Evolutionary conservation across 2,888 invertebrate genomes (phyloP), one percentile per base, ranked within the genome.

Genomic region (Drosophila austrosaltans): DNA sequence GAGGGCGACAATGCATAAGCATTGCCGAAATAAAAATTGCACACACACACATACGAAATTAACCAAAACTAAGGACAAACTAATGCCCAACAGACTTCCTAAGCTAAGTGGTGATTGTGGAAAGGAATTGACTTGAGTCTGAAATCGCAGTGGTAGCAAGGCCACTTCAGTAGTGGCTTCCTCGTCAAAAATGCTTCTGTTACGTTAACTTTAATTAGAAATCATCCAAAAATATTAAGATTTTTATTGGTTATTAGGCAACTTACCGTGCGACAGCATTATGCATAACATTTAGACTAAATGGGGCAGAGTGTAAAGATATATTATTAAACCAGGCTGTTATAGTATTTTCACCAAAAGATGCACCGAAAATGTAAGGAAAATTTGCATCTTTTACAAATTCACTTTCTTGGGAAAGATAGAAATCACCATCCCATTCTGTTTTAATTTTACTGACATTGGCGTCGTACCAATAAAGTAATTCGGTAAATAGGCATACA

Each of bases 301-400:
- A 78, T 1, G 88, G 89, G 0, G 73, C 83, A 1, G 78, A 16
- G 61, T 89, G 88, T 3, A 89, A 66, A 0, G 80, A 86, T 57
- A 82, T 72, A 58, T 80, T 83, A 22, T 87, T 90, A 40, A 79
- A 89, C 90, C 90, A 89, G 0, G 79, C 78, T 4, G 76, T 85
- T 4, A 87, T 64, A 0, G 25, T 0, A 0, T 68, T 53, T 0
- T 5, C 0, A 0, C 48, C 63, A 39, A 88, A 75, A 0, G 83
- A 72, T 0, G 73, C 88, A 0, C 87, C 88, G 22, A 88, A 77
- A 16, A 75, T 28, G 8, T 60, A 80, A 4, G 53, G 69, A 42
- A 67, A 77, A 28, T 89, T 82, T 1, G 80, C 44, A 3, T 40
- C 1, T 10, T 39, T 56, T 4, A 44, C 53, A 30, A 85, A 75